Percentiles rank a stretch among this genome's conserved stretches.
These are phyloP conservation scores for Urophycis tenuis DNA, from an alignment of 2,797 vertebrate genomes.

Conservation along the genomic window DNA sequence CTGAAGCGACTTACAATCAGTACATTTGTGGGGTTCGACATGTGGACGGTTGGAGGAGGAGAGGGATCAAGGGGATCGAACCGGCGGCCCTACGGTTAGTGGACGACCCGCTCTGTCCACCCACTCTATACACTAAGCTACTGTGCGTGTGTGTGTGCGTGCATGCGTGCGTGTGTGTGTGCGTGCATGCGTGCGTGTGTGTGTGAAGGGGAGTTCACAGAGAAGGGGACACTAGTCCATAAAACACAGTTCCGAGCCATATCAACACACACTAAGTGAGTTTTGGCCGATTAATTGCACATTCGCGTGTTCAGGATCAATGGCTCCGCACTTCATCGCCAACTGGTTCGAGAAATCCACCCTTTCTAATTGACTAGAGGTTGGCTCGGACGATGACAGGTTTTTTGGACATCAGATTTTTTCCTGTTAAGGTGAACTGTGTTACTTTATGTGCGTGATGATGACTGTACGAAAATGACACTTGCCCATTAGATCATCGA, in stretches of 20 bases:
- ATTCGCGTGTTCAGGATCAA: slow-evolving; percentile 39
- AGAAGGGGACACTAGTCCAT: neutral
- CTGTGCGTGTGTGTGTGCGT: too few species aligned
- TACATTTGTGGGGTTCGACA: too few species aligned
- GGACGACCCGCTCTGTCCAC: too few species aligned
- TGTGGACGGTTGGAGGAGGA: too few species aligned
- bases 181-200: too few species aligned
- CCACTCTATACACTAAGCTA: too few species aligned
- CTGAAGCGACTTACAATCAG: too few species aligned
- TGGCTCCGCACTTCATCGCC: slow-evolving; percentile 44
- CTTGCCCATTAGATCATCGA: neutral
- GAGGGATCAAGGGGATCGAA: too few species aligned
- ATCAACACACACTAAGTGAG: neutral
- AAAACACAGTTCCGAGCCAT: neutral
- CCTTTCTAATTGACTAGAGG: neutral
- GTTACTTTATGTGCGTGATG: neutral
- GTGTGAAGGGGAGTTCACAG: neutral
- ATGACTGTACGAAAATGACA: neutral
- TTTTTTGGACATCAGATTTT: slow-evolving; percentile 33
- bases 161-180: too few species aligned
- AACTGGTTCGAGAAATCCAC: slow-evolving; percentile 51
- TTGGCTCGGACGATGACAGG: neutral
- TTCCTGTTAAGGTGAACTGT: neutral
- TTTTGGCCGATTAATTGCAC: neutral
- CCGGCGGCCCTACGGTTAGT: too few species aligned